These are phyloP conservation scores for Leucoraja ocellata DNA, from an alignment of 2,797 vertebrate species.

Conservation along the genomic window DNA sequence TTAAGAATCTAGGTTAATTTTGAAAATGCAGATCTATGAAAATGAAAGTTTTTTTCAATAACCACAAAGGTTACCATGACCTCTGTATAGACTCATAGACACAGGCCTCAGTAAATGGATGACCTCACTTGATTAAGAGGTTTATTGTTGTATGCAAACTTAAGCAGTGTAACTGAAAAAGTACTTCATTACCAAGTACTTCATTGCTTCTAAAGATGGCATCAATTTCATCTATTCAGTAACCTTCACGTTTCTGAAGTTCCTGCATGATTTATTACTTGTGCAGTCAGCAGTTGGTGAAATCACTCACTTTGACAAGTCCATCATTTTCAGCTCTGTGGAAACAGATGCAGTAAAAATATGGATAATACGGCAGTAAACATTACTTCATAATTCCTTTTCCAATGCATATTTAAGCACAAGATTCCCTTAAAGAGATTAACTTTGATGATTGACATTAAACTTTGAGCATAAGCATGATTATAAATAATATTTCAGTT, in stretches of 20 bases:
- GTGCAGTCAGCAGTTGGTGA: conserved; percentile 47
- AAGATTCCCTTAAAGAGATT: not conserved
- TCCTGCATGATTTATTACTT: conserved; percentile 11
- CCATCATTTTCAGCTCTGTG: conserved; percentile 55
- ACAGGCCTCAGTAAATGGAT: not conserved
- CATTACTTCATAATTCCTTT: not conserved
- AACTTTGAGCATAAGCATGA: not conserved
- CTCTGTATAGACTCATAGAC: conserved; percentile 14
- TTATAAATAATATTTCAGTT: conserved; percentile 22
- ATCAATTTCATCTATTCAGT: not conserved
- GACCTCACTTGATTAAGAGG: conserved; percentile 22
- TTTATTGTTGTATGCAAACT: conserved; percentile 35
- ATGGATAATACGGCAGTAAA: not conserved
- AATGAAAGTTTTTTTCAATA: too few relatives aligned
- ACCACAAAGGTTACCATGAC: not conserved
- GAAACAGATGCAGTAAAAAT: conserved; percentile 39
- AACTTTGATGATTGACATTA: not conserved
- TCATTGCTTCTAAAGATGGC: conserved; percentile 1
- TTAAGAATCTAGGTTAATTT: too few relatives aligned
- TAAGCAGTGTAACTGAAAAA: conserved; percentile 15
- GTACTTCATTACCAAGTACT: conserved; percentile 23
- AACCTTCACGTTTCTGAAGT: conserved; percentile 9
- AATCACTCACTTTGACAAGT: conserved; percentile 56
- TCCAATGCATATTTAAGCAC: not conserved
- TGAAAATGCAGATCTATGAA: too few relatives aligned